phyloP scores from a whole-genome alignment of 2,888 invertebrate genomes.

The Hemistola chrysoprasaria region DNA sequence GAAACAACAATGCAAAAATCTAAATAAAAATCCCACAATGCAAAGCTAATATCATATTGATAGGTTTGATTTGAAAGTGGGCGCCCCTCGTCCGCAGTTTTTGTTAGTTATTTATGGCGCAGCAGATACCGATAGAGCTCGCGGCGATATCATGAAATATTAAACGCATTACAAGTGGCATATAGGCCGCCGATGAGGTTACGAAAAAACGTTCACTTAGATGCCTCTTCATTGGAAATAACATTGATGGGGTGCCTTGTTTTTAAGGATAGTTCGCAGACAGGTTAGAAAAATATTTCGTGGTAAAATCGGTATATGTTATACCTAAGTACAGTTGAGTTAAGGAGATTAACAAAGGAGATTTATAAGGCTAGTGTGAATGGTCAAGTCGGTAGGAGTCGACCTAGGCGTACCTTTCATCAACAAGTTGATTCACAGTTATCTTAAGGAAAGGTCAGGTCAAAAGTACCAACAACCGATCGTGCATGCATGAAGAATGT shows the following conservation, averaged over 20 bases:
- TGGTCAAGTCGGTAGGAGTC: too few species aligned
- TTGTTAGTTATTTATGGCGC: constrained; percentile 76
- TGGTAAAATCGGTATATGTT: too few species aligned
- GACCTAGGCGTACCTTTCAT: too few species aligned
- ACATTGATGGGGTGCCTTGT: constrained; percentile 35
- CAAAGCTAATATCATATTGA: constrained; percentile 77
- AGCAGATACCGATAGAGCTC: constrained; percentile 71
- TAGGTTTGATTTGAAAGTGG: constrained; percentile 64
- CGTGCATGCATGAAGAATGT: too few species aligned
- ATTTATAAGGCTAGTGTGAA: too few species aligned
- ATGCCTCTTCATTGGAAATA: constrained; percentile 46
- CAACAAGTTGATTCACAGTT: too few species aligned
- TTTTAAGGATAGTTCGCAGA: too few species aligned
- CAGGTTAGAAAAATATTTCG: too few species aligned
- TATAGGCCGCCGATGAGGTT: constrained; percentile 75
- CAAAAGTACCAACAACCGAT: too few species aligned
- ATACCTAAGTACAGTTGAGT: too few species aligned
- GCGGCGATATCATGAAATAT: constrained; percentile 80
- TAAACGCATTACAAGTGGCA: constrained; percentile 81
- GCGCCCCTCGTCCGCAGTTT: constrained; percentile 55
- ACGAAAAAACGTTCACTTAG: constrained; percentile 68
- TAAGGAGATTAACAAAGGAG: too few species aligned
- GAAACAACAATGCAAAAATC: constrained; percentile 13
- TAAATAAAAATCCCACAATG: constrained; percentile 47
- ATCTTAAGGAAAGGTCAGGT: too few species aligned